A percentile compares a stretch with the other conserved stretches of the same genome.
Evolutionary conservation across 2,888 invertebrate species (phyloP).

Genomic region (Tiliacea citrago): DNA sequence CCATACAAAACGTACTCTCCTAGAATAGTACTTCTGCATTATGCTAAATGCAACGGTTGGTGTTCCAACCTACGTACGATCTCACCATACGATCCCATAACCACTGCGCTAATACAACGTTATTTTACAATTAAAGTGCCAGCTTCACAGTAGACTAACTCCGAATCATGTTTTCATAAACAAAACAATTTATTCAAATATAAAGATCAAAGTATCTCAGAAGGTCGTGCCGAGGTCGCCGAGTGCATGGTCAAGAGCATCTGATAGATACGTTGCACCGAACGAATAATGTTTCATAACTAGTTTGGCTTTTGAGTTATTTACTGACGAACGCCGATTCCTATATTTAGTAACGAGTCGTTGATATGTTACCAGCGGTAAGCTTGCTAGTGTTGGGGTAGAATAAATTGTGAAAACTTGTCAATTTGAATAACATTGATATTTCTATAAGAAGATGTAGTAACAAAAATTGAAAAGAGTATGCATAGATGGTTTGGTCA

Average conservation of each 20-base stretch:
- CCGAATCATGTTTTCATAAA: slow-evolving; percentile 24
- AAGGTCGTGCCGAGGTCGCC: slow-evolving; percentile 56
- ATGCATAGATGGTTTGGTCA: no score
- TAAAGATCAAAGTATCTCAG: slow-evolving; percentile 58
- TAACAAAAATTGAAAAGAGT: no score
- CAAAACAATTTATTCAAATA: slow-evolving; percentile 51
- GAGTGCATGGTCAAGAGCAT: slow-evolving; percentile 54
- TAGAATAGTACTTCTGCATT: not conserved
- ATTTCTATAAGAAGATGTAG: no score
- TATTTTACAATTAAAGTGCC: not conserved
- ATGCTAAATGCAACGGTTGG: not conserved
- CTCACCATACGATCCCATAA: not conserved
- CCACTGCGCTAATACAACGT: not conserved
- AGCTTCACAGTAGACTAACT: slow-evolving; percentile 2
- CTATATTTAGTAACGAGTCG: not conserved
- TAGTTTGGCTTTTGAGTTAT: slow-evolving; percentile 23
- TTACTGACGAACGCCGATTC: not conserved
- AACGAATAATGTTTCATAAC: slow-evolving; percentile 51
- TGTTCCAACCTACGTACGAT: not conserved
- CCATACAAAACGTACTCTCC: no score
- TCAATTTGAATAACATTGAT: not conserved
- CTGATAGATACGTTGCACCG: slow-evolving; percentile 22
- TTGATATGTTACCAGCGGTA: not conserved
- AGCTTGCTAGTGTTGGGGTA: not conserved
- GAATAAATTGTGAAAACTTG: not conserved